A percentile compares a stretch with the other conserved stretches of the same genome.
Evolutionary conservation across 2,888 invertebrate genomes (phyloP).

Genomic region (Deilephila elpenor): DNA sequence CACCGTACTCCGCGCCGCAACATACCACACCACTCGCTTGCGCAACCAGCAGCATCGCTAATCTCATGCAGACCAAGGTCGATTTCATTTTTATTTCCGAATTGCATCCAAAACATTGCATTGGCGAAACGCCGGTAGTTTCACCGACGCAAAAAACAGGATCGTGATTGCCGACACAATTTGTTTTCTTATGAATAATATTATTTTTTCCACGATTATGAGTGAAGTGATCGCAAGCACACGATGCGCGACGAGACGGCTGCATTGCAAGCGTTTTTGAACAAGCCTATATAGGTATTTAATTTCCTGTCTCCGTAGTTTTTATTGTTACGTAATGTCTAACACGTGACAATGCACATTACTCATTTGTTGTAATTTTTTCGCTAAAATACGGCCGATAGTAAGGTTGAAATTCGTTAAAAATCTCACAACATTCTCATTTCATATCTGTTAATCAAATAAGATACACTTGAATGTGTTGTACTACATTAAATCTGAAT

Average conservation of each 20-base stretch:
- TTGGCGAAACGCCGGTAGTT: conserved; percentile 47
- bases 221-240: conserved; percentile 37
- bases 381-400: neutral
- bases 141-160: conserved; percentile 50
- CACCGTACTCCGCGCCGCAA: neutral
- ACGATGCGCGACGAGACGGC: conserved; percentile 36
- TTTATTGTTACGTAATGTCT: neutral
- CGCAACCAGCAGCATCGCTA: conserved; percentile 49
- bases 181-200: neutral
- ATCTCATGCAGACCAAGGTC: conserved; percentile 53
- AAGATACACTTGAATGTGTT: too few relatives aligned
- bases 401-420: too few relatives aligned
- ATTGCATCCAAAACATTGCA: conserved; percentile 45
- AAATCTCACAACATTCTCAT: too few relatives aligned
- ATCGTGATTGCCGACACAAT: neutral
- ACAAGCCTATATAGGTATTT: conserved; percentile 23
- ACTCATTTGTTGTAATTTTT: neutral
- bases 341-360: neutral
- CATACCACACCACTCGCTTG: conserved; percentile 43
- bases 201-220: too few relatives aligned
- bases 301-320: conserved; percentile 30
- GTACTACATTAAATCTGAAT: too few relatives aligned
- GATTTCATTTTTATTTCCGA: conserved; percentile 52
- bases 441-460: too few relatives aligned
- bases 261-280: conserved; percentile 34